Conservation (phyloP, 2,888 invertebrate species). For the Pogonocherus hispidulus region DNA sequence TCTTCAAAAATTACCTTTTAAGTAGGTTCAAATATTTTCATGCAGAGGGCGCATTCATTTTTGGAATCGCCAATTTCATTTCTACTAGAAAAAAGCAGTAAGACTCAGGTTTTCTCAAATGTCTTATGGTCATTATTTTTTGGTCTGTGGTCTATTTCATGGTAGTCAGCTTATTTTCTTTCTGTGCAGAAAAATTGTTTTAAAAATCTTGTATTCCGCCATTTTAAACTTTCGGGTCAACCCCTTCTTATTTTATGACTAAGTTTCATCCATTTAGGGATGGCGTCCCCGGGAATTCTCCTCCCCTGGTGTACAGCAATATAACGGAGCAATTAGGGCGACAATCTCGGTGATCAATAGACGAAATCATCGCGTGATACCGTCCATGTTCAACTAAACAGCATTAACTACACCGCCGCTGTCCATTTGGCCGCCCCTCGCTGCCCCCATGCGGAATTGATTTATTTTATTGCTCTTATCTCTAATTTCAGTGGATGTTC, state of each 20-base stretch:
- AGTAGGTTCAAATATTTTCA: too few relatives aligned
- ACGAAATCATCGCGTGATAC: slow-evolving; percentile 61
- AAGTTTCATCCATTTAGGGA: neutral
- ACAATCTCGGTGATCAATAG: slow-evolving; percentile 65
- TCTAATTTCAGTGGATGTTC: slow-evolving; percentile 21
- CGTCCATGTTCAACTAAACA: slow-evolving; percentile 46
- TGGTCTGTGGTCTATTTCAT: too few relatives aligned
- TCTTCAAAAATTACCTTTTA: too few relatives aligned
- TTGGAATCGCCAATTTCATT: too few relatives aligned
- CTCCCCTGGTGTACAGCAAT: slow-evolving; percentile 43
- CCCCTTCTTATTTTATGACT: neutral
- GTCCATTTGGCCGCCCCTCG: slow-evolving; percentile 19
- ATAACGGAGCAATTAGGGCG: slow-evolving; percentile 58
- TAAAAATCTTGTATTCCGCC: too few relatives aligned
- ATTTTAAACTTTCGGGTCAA: neutral
- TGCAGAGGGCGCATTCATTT: too few relatives aligned
- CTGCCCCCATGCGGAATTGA: slow-evolving; percentile 30
- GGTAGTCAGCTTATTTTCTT: too few relatives aligned
- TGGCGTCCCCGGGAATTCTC: slow-evolving; percentile 18
- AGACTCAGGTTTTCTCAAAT: too few relatives aligned
- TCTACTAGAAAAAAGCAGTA: too few relatives aligned
- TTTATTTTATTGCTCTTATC: slow-evolving; percentile 32
- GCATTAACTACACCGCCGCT: slow-evolving; percentile 45
- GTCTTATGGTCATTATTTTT: too few relatives aligned
- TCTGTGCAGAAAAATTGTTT: too few relatives aligned